Conservation (phyloP, 2,797 vertebrate species). For the Diplodus puntazzo region DNA sequence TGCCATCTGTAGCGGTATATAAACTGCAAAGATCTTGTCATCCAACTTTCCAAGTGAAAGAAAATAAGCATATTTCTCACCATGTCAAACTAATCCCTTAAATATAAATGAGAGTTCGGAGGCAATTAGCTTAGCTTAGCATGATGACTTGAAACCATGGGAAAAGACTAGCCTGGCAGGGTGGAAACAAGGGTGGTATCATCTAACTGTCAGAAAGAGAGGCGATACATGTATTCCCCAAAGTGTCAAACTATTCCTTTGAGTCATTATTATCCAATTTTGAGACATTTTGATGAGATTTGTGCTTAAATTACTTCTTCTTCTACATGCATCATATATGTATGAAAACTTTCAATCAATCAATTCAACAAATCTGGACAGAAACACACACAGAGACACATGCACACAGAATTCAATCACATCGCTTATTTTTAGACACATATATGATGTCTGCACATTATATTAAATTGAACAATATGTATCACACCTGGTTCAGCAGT, state of each 20-base stretch:
- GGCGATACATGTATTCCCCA: background rate
- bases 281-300: conserved; percentile 54
- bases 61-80: background rate
- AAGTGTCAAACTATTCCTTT: conserved; percentile 41
- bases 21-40: background rate
- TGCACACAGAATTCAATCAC: conserved; percentile 33
- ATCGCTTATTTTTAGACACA: conserved; percentile 47
- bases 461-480: conserved; percentile 29
- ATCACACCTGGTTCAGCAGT: conserved; percentile 40
- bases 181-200: background rate
- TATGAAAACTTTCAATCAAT: conserved; percentile 47
- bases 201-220: background rate
- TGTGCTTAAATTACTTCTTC: conserved; percentile 72
- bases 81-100: conserved; percentile 5
- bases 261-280: conserved; percentile 29
- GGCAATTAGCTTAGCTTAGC: background rate
- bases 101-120: background rate
- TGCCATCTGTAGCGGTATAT: background rate
- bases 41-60: background rate
- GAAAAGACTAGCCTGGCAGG: background rate
- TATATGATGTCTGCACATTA: conserved; percentile 45
- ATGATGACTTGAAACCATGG: background rate
- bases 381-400: conserved; percentile 30
- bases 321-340: conserved; percentile 52
- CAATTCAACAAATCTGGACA: conserved; percentile 24